Evolutionary conservation across 2,113 vertebrate species (phyloP), one percentile per base, ranked within the genome.

Genomic region (Dromas ardeola): DNA sequence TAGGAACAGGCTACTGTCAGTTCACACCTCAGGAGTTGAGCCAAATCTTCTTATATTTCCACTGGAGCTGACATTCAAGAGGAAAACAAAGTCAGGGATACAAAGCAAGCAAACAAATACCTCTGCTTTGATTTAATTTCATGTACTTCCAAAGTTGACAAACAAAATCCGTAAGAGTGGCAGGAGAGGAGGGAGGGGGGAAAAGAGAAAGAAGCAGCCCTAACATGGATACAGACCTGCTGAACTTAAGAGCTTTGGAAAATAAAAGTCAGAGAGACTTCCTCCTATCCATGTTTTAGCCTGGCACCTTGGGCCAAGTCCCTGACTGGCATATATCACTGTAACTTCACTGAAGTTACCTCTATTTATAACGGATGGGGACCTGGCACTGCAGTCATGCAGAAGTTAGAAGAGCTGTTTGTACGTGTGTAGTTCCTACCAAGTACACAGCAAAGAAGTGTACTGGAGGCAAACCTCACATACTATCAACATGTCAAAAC

Each of bases 401-500:
- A 83, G 49, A 63, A 81, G 32, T 32, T 65, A 70, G 47, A 43
- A 42, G 8, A 56, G 13, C 63, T 52, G n/a, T 81, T 56, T 63
- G 34, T 50, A 12, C 2, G 0, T 15, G 11, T 55, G 47, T 43
- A 67, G 45, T 4, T 83, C 38, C 78, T 47, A 70, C 30, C 0
- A 11, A 59, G 23, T 47, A 69, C 23, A 6, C 3, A n/a, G 61
- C 29, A 0, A 0, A 76, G 56, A 26, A 70, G 15, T 19, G 25
- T 16, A 29, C 36, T 17, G 4, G 50, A 81, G 56, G 26, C 62
- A 81, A 92, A 86, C 9, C 19, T 56, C 55, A 38, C 0, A 2
- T 47, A 34, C n/a, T 11, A 15, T 15, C 32, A 49, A 0, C 0
- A 22, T 10, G 55, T 43, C 25, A 77, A 83, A 81, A 49, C 11